Base-by-base conservation (phyloP, 2,113 vertebrate species). In the Actenoides hombroni region DNA sequence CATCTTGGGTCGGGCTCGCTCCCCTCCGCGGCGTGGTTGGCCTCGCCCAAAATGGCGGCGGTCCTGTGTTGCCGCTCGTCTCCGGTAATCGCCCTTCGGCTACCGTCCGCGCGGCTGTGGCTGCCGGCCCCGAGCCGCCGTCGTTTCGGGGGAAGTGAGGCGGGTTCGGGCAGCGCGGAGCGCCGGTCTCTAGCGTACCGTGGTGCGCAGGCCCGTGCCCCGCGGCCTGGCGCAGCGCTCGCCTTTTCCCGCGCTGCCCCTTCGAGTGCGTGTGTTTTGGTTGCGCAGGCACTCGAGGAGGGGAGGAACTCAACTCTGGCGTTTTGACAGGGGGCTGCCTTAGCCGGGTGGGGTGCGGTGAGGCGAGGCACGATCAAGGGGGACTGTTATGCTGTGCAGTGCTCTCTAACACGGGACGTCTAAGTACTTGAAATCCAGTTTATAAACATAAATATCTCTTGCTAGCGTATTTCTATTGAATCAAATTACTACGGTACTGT, bases 51-150 rank as follows among this genome's bases (percentile, higher is more conserved):
- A 92, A 86, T 96, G 95, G 94, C 31, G 42, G 64, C 0, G 3
- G 28, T 0, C 0, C 0, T 1, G 2, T 1, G 15, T 4, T 0
- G 11, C 6, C 24, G 35, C 2, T 21, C 2, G 2, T 19, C 3
- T 35, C 2, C 7, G 5, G 14, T 25, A 2, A 3, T 39, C 35
- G 8, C 1, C 5, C 1, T 6, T 17, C 7, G 2, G 6, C 13
- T 42, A 3, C 7, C 5, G 39, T 5, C 4, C 6, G 26, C 7
- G 13, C 26, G 15, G 10, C 19, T 23, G 48, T 9, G 31, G 29
- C 3, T 37, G 56, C 15, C 7, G 10, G 26, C 6, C 7, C 13
- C 2, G 21, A 37, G 48, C 17, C 13, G n/a, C 8, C 4, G 26
- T 16, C 9, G 5, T 40, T 40, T 40, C 40, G 40, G 44, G 44